These are phyloP conservation scores for Cynodonichthys magdalenae DNA, from an alignment of 2,797 vertebrate genomes.

Conservation along the genomic window DNA sequence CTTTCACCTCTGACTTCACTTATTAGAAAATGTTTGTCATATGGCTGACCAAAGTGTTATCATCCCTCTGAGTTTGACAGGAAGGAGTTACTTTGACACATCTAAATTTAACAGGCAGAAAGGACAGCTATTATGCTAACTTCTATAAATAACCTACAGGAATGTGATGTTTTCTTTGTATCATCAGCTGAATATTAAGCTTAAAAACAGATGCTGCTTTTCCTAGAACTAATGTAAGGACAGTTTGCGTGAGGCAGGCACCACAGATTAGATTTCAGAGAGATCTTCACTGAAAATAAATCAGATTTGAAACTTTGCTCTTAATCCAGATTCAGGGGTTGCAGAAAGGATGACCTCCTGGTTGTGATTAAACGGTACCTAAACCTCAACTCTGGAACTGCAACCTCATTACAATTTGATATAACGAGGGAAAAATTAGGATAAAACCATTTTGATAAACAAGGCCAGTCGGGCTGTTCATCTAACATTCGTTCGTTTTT, in stretches of 20 bases:
- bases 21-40: constrained; percentile 21
- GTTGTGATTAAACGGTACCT: constrained; percentile 22
- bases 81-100: constrained; percentile 21
- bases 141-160: not conserved
- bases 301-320: constrained; percentile 26
- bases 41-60: constrained; percentile 10
- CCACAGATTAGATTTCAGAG: constrained; percentile 19
- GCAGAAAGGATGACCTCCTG: constrained; percentile 9
- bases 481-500: too few relatives aligned
- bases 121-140: not conserved
- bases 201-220: not conserved
- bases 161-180: constrained; percentile 17
- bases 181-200: not conserved
- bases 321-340: constrained; percentile 17
- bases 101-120: constrained; percentile 18
- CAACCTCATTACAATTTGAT: too few relatives aligned
- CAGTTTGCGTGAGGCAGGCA: not conserved
- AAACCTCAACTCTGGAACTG: constrained; percentile 8
- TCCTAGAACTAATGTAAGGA: constrained; percentile 7
- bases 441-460: too few relatives aligned
- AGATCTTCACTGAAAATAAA: constrained; percentile 20
- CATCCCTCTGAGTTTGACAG: constrained; percentile 9
- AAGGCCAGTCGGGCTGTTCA: too few relatives aligned
- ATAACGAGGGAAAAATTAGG: too few relatives aligned
- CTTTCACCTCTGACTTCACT: not conserved